Base-by-base conservation (phyloP, 2,797 vertebrate genomes). In the Siniperca undulata region DNA sequence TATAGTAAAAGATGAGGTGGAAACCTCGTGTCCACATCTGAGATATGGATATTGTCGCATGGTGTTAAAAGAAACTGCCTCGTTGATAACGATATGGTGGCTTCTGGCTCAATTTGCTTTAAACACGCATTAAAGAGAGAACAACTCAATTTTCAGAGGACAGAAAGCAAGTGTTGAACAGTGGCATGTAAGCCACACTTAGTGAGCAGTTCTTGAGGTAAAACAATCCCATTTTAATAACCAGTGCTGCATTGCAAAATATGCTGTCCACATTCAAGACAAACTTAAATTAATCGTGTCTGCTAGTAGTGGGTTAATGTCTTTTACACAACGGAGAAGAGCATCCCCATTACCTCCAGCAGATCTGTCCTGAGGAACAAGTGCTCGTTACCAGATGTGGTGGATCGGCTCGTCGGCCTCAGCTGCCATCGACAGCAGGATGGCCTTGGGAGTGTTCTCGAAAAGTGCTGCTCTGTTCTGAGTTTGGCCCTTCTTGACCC, bases 391-490 rank as follows among this genome's bases (percentile, higher is more conserved):
- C 90, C 90, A 95, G 59, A 91, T 89, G 55, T 88, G 86, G 1
- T 93, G 88, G 0, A 66, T 20, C 0, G 92, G 82, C 12, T 95
- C 93, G 0, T 93, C 96, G 0, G 93, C 92, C 79, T 98, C 97
- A 0, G 96, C 88, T 0, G 91, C 91, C 44, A 98, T 82, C 2
- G 97, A 97, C 70, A 99, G 93, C 89, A 99, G 93, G 85, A 99
- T 94, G 12, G 97, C 96, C 87, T 99, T 99, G 66, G 98, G 97
- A 19, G 97, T 98, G 96, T 99, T 99, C 95, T 99, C 98, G 0
- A 99, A 99, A 80, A 99, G 96, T 14, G 98, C 99, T 0, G 99
- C 99, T 88, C 99, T 95, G 95, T 99, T 99, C 96, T 99, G 99
- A 0, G 97, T 96, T 88, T 99, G 97, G 20, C 99, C 98, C 80